Evolutionary conservation across 35 echinoderm and acorn worm species (phyloP).

Genomic region (Apostichopus californicus): DNA sequence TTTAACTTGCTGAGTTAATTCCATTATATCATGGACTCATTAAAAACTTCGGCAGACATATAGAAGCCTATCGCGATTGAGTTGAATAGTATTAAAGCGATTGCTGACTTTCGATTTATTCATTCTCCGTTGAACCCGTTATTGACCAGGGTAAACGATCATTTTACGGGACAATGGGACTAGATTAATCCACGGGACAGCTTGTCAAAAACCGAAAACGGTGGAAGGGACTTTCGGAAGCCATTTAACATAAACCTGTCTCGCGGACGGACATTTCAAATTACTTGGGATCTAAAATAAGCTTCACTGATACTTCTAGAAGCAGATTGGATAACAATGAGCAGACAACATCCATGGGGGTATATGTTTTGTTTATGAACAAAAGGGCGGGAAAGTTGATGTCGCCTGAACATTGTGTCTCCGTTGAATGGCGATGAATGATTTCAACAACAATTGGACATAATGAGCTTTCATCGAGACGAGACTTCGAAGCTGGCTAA

Average conservation of each 20-base stretch:
- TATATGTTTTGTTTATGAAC: slow-evolving; percentile 12
- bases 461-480: slow-evolving; percentile 22
- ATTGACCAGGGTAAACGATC: slow-evolving; percentile 39
- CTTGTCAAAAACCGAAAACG: slow-evolving; percentile 18
- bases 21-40: slow-evolving; percentile 22
- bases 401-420: slow-evolving; percentile 14
- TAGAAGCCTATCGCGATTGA: slow-evolving; percentile 31
- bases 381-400: slow-evolving; percentile 19
- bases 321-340: slow-evolving; percentile 17
- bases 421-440: background rate
- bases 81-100: slow-evolving; percentile 17
- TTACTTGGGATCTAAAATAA: background rate
- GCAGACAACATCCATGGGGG: slow-evolving; percentile 8
- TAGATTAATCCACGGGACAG: slow-evolving; percentile 43
- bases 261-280: background rate
- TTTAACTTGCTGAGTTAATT: slow-evolving; percentile 34
- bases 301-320: slow-evolving; percentile 31
- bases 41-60: slow-evolving; percentile 37
- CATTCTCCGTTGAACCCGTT: slow-evolving; percentile 37
- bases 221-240: slow-evolving; percentile 13
- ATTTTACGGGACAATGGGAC: slow-evolving; percentile 27
- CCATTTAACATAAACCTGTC: slow-evolving; percentile 41
- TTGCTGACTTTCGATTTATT: slow-evolving; percentile 23
- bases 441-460: slow-evolving; percentile 23
- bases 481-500: background rate